These are phyloP conservation scores for Phasianus colchicus DNA, from an alignment of 2,113 vertebrate genomes.

Conservation along the genomic window DNA sequence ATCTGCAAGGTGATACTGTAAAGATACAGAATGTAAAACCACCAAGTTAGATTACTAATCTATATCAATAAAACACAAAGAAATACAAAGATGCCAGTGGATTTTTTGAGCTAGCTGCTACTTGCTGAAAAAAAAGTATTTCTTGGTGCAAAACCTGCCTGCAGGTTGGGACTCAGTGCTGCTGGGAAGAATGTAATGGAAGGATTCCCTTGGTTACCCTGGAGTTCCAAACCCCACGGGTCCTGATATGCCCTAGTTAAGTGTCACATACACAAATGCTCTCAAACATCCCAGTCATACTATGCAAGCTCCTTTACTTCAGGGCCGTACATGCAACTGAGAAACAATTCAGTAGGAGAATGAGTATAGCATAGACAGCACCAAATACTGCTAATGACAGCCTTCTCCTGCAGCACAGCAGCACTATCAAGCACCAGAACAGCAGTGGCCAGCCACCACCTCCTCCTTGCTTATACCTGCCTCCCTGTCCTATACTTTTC, in stretches of 20 bases:
- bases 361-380: background rate
- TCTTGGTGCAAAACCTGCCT: background rate
- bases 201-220: background rate
- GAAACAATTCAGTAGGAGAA: background rate
- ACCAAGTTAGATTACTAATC: background rate
- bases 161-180: background rate
- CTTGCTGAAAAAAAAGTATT: background rate
- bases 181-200: background rate
- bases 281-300: background rate
- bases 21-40: background rate
- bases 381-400: background rate
- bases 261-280: background rate
- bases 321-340: background rate
- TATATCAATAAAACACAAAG: background rate
- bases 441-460: fast-evolving
- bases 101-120: background rate
- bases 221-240: background rate
- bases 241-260: background rate
- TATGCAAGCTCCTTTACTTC: background rate
- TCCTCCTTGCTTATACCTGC: fast-evolving
- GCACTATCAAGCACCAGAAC: too few relatives aligned
- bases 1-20: background rate
- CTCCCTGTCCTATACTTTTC: background rate
- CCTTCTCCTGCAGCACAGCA: background rate
- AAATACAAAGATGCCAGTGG: background rate